Evolutionary conservation across 64 coral and sea anemone species (phyloP), one percentile per base, ranked within the genome.

Genomic region (Stichodactyla mertensii): DNA sequence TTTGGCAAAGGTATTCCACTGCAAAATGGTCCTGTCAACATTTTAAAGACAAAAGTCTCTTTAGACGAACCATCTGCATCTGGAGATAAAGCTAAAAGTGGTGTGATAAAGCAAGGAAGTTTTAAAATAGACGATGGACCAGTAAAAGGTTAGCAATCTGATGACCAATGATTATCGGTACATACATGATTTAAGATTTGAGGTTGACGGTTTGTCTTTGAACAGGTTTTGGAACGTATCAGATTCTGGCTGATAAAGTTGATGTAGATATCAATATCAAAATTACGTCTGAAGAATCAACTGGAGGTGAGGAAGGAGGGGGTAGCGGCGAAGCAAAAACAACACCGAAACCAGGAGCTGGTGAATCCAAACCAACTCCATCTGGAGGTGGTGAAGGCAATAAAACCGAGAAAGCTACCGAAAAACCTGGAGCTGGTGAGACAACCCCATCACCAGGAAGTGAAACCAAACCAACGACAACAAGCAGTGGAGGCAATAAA

Each of bases 211-310:
- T 20, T 13, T 61, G 19, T 66, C 62, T 9, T 66, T 80, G 10
- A 16, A 8, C 18, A 90, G 89, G 89, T 52, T 83, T 84, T 13
- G 89, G 89, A 1, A 85, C 82, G 19, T 90, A 90, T 79, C 81
- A 90, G 69, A 64, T 90, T 27, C 16, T 54, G 45, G 28, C 66
- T 5, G 89, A 90, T 90, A 64, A 84, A 18, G 83, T 90, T 10
- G 83, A 90, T 20, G 20, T 90, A 18, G 89, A 86, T 78, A 18
- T 90, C 0, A 86, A 77, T 19, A 26, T 90, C 14, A 90, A 85
- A 60, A 90, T 90, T 31, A 77, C 77, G 31, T 54, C 89, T n/a
- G 61, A 12, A 4, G 61, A 15, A 31, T 13, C 6, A 54, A 19
- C 0, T 51, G 20, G 0, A 11, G 79, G 36, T 52, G 55, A 66